Evolutionary conservation across 2,888 invertebrate genomes (phyloP), one percentile per base, ranked within the genome.

Genomic region (Acholoe squamosa): DNA sequence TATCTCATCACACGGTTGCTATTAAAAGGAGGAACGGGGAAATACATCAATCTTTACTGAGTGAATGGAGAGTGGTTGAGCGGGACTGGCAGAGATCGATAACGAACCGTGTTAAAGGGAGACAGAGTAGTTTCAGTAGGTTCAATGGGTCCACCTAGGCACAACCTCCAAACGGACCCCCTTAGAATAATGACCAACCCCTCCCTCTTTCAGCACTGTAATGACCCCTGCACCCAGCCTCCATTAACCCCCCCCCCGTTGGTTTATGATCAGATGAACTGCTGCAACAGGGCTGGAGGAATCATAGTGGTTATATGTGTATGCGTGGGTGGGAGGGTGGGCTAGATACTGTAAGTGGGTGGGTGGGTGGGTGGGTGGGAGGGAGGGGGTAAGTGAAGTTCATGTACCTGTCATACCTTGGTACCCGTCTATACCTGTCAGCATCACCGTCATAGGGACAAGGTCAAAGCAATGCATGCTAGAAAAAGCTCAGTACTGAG

Each of bases 321-420:
- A 1, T 61, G 61, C n/a, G 61, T 61, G 61, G 22, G 61, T 76
- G 76, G 61, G 22, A 7, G 76, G 5, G 76, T 28, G 76, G 76
- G 10, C 7, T 25, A 31, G 71, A 25, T 16, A 25, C n/a, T n/a
- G n/a, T n/a, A n/a, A n/a, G 76, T 76, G 76, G 16, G 25, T 76
- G 16, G 25, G 71, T 71, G n/a, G 25, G 25, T 28, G 31, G 22
- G 14, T 22, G 61, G 5, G 61, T 61, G 61, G 5, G 16, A 19
- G 61, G 61, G 61, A 61, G 25, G 14, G 76, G 76, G 76, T 14
- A 76, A 5, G 76, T 19, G 76, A 31, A 31, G 31, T n/a, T 61
- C n/a, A 61, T 61, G 22, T 61, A 61, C 61, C 61, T 61, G 61
- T 61, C n/a, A 61, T 61, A 61, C 61, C 61, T n/a, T n/a, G 19